A percentile compares a stretch with the other conserved stretches of the same genome.
Evolutionary conservation across 1,140 invertebrate genomes (phyloP).

Genomic region (Triops longicaudatus): DNA sequence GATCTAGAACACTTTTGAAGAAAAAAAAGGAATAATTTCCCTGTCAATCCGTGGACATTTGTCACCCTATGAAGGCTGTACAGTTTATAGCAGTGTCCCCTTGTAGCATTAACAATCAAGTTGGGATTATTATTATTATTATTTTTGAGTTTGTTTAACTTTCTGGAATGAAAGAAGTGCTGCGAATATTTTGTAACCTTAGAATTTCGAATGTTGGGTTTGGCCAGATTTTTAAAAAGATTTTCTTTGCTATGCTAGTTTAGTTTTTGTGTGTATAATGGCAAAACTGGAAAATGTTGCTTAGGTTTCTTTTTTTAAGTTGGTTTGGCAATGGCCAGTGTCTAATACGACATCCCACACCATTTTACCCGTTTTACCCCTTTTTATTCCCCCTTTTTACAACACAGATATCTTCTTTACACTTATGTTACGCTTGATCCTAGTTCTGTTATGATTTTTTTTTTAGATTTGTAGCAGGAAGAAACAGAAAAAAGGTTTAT

Average conservation of each 20-base stretch:
- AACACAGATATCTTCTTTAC: background rate
- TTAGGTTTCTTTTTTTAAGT: background rate
- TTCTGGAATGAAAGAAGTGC: background rate
- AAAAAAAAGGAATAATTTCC: background rate
- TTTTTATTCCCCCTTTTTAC: background rate
- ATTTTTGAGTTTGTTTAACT: background rate
- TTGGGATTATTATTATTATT: background rate
- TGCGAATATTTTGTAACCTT: background rate
- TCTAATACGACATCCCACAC: slow-evolving; percentile 2
- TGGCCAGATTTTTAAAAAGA: background rate
- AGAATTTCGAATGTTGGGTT: background rate
- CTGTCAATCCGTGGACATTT: background rate
- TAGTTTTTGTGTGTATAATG: too few species aligned
- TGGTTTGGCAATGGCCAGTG: slow-evolving; percentile 10
- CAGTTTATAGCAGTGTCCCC: background rate
- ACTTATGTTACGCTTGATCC: slow-evolving; percentile 7
- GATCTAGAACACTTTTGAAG: background rate
- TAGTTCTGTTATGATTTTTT: background rate
- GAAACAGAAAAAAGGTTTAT: background rate
- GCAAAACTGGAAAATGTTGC: too few species aligned
- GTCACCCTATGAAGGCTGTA: background rate
- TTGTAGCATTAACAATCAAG: too few species aligned
- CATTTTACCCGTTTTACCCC: background rate
- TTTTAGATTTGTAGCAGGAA: background rate
- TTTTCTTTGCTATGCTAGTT: background rate